A percentile compares a stretch with the other conserved stretches of the same genome.
Evolutionary conservation across 2,113 vertebrate species (phyloP).

Genomic region (Donacobius atricapilla): DNA sequence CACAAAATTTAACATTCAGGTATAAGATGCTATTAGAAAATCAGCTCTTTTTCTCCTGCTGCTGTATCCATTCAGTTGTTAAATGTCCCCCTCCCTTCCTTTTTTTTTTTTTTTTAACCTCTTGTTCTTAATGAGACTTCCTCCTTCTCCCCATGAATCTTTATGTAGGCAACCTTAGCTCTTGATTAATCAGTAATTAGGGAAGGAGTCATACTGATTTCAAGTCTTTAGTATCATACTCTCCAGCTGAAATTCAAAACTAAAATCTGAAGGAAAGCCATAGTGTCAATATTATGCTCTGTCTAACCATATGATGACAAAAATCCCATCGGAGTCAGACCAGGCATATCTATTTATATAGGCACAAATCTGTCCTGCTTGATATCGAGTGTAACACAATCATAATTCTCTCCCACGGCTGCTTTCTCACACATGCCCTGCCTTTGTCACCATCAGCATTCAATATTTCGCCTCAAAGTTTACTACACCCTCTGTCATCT

Average conservation of each 20-base stretch:
- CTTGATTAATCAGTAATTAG: slow-evolving; percentile 73
- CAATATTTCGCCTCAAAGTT: neutral
- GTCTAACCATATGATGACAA: slow-evolving; percentile 18
- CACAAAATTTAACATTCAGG: neutral
- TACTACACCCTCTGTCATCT: neutral
- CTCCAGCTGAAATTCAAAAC: slow-evolving; percentile 40
- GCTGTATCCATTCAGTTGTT: slow-evolving; percentile 6
- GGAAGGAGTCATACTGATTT: slow-evolving; percentile 63
- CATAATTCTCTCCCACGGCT: neutral
- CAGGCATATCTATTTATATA: neutral
- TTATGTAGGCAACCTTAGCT: slow-evolving; percentile 64
- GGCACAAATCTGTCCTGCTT: neutral
- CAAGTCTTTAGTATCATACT: slow-evolving; percentile 33
- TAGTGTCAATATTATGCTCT: slow-evolving; percentile 46
- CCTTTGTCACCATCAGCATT: neutral
- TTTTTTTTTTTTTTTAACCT: slow-evolving; percentile 32
- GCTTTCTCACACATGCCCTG: neutral
- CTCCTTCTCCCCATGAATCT: slow-evolving; percentile 62
- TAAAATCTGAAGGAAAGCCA: slow-evolving; percentile 6
- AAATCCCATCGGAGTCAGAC: neutral
- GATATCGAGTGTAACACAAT: neutral
- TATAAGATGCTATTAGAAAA: slow-evolving; percentile 1
- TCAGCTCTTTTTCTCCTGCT: neutral
- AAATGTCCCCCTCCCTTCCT: neutral
- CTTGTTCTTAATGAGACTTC: slow-evolving; percentile 71